These are phyloP conservation scores for Bactericera cockerelli DNA, from an alignment of 1,140 invertebrate species.

Conservation along the genomic window DNA sequence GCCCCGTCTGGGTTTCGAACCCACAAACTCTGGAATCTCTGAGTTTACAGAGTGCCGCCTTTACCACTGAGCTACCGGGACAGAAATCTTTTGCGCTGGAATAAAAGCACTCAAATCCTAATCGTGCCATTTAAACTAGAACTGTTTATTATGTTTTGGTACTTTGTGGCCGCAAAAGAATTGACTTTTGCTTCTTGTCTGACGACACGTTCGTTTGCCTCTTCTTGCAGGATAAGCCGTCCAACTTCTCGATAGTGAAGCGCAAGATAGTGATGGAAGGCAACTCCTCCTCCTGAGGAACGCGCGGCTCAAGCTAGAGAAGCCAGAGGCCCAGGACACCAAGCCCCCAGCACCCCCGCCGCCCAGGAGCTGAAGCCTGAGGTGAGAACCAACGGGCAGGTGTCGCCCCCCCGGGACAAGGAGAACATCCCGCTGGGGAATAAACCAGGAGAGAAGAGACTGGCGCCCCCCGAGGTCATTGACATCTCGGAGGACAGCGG, in stretches of 20 bases:
- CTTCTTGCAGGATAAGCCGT: constrained; percentile 5
- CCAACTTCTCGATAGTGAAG: constrained; percentile 9
- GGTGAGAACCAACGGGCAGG: not conserved
- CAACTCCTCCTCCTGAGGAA: constrained; percentile 36
- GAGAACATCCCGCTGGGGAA: constrained; percentile 16
- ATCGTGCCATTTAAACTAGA: too few relatives aligned
- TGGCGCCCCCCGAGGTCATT: constrained; percentile 38
- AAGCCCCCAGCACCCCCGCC: not conserved
- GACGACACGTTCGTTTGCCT: too few relatives aligned
- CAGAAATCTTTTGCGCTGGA: too few relatives aligned
- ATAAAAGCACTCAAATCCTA: too few relatives aligned
- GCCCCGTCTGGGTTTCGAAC: too few relatives aligned
- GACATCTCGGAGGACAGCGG: constrained; percentile 37
- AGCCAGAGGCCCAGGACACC: constrained; percentile 2
- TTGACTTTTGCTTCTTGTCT: too few relatives aligned
- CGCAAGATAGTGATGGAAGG: constrained; percentile 9
- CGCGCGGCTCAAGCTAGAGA: constrained; percentile 41
- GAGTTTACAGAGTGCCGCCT: too few relatives aligned
- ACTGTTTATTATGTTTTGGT: too few relatives aligned
- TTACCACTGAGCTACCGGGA: too few relatives aligned
- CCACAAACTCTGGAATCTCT: too few relatives aligned
- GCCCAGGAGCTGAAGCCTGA: constrained; percentile 13
- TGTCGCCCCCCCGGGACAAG: constrained; percentile 11
- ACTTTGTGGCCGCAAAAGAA: too few relatives aligned
- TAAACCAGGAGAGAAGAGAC: constrained; percentile 6